Evolutionary conservation across 2,797 vertebrate genomes (phyloP), one percentile per base, ranked within the genome.

Genomic region (Chloroceryle amazona): DNA sequence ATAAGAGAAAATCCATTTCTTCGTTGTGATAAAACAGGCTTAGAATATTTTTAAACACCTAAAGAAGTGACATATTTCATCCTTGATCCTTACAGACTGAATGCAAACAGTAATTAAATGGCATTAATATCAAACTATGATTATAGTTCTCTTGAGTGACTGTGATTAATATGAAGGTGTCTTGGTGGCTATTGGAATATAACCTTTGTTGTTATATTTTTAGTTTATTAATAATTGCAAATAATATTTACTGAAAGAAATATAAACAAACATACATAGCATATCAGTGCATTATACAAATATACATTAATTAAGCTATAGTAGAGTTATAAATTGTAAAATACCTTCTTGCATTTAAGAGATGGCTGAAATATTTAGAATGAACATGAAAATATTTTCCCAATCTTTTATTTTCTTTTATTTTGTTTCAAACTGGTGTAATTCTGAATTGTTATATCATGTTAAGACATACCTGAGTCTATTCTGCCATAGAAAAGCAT

Each of bases 361-460:
- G 7, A 22, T 23, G 4, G 4, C 4, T 58, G 8, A 90, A 52
- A 60, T 74, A 5, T 39, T 65, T 78, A 19, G 67, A 35, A 46
- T 28, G 1, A 68, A 5, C 18, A 51, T 54, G 14, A 67, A 74
- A 42, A 0, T 33, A 18, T 49, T 71, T 66, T 46, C 6, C 4
- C 3, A 19, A 1, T 10, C 7, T 65, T 61, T 54, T n/a, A 11
- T n/a, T 31, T 54, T 31, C 10, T 29, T 29, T 54, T 49, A 51
- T 26, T 91, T 93, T 89, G 9, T 93, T 85, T 82, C 22, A 60
- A 67, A 91, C 46, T 18, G 46, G 4, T 41, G 16, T 73, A 57
- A 55, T 80, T 63, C 28, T 82, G 52, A 55, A 85, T 10, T 18
- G 8, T 13, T 83, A 2, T 22, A 37, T 44, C 33, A 42, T 10